Base-by-base conservation (phyloP, 2,888 invertebrate genomes). In the Eurois occulta region DNA sequence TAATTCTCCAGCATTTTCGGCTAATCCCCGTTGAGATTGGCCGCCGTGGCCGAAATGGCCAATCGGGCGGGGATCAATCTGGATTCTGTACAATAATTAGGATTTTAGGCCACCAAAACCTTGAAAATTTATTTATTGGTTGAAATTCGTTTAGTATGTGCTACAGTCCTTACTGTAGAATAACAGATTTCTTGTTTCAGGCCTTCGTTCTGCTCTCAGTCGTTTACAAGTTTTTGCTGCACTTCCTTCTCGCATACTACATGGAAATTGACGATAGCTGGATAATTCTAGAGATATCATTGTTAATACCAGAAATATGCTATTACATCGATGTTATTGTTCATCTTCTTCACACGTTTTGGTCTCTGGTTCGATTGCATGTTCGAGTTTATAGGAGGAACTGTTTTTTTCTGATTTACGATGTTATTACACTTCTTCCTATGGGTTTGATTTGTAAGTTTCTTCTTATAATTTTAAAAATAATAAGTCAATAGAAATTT, bases 341-440 rank as follows among this genome's bases (percentile, higher is more conserved):
- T 6, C 91, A 93, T 38, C 66, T 94, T 3, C 80, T 95, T 10
- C 96, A 96, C 48, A 55, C 85, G 0, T 93, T 90, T 72, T 96
- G 96, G 96, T 92, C 95, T 0, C 70, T 92, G 7, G 91, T 95
- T 5, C 90, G 95, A 3, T 43, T 93, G 8, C 90, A 96, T 70
- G 91, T 94, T 74, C 91, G 95, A 70, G 92, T 94, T 0, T 92
- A 92, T 48, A 91, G 94, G 81, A 91, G 95, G 73, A 93, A 88
- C 73, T 28, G 75, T 3, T 28, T 92, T 0, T 85, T 92, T 32
- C 81, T 95, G 6, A 16, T 79, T 0, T 94, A 91, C 74, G 96
- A 96, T 83, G 58, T 93, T 0, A 28, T 94, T 2, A 91, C 94
- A 35, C 55, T 95, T 21, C 0, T 93, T 1, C 95, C 95, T 7